Conservation (phyloP, 1,140 invertebrate species). For the Episyrphus balteatus region DNA sequence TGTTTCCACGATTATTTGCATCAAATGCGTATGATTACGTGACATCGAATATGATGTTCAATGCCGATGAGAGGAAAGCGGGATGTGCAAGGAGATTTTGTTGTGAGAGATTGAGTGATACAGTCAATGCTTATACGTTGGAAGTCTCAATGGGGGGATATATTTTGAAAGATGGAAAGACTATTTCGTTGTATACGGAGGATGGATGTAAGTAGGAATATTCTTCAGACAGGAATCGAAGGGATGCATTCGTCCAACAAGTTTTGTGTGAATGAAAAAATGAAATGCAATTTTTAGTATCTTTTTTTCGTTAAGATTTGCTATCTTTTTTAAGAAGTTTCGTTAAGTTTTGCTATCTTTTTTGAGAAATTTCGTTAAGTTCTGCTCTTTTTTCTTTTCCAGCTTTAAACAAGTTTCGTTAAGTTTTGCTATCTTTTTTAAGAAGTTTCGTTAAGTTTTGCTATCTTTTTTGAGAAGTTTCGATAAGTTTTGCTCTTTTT, state of each 20-base stretch:
- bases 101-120: conserved; percentile 55
- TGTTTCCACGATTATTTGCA: conserved; percentile 82
- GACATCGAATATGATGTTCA: conserved; percentile 73
- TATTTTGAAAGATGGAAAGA: conserved; percentile 48
- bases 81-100: conserved; percentile 77
- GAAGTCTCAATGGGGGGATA: conserved; percentile 82
- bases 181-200: conserved; percentile 73
- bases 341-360: background rate
- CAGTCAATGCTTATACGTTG: conserved; percentile 73
- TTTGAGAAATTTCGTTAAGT: background rate
- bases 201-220: conserved; percentile 60
- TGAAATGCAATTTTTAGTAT: conserved; percentile 4
- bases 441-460: background rate
- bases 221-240: too few relatives aligned
- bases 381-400: background rate
- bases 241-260: too few relatives aligned
- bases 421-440: background rate
- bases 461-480: background rate
- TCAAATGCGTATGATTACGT: conserved; percentile 77
- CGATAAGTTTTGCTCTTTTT: background rate
- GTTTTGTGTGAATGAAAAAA: too few relatives aligned
- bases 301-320: background rate
- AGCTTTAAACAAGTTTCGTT: background rate
- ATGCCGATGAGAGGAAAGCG: conserved; percentile 71
- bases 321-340: background rate